Evolutionary conservation across 2,888 invertebrate species (phyloP).

Genomic region (Ophion costatus): DNA sequence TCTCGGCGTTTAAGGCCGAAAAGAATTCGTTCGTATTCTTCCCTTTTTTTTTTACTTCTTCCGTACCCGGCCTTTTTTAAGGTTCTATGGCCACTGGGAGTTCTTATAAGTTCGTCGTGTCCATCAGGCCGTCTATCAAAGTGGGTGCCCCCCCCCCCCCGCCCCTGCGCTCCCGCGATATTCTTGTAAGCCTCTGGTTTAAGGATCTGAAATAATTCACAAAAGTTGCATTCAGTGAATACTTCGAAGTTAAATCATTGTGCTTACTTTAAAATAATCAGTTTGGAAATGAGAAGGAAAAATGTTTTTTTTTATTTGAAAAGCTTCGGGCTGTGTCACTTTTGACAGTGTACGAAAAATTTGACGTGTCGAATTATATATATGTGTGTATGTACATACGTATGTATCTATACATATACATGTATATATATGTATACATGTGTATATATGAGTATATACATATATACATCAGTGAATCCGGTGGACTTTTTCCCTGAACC

Average conservation of each 20-base stretch:
- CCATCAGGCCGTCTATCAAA: background rate
- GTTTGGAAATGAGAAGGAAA: background rate
- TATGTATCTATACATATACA: no score
- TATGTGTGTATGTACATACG: no score
- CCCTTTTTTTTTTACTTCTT: conserved; percentile 29
- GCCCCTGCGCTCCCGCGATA: background rate
- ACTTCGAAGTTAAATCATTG: background rate
- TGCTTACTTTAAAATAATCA: background rate
- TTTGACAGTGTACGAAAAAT: background rate
- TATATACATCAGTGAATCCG: no score
- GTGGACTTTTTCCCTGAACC: no score
- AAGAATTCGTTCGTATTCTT: conserved; percentile 9
- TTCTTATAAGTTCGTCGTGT: conserved; percentile 11
- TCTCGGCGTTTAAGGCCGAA: conserved; percentile 12
- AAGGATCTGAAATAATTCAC: background rate
- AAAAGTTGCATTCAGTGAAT: background rate
- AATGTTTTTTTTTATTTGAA: background rate
- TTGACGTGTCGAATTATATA: background rate
- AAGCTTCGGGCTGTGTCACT: background rate
- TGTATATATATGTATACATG: no score
- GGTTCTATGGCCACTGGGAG: background rate
- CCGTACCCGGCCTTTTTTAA: background rate
- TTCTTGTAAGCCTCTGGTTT: background rate
- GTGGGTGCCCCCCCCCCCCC: background rate
- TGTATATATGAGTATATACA: no score